Percentiles rank a stretch among this genome's conserved stretches.
phyloP scores from a whole-genome alignment of 2,797 vertebrate species.

The Sebastiscus tertius region DNA sequence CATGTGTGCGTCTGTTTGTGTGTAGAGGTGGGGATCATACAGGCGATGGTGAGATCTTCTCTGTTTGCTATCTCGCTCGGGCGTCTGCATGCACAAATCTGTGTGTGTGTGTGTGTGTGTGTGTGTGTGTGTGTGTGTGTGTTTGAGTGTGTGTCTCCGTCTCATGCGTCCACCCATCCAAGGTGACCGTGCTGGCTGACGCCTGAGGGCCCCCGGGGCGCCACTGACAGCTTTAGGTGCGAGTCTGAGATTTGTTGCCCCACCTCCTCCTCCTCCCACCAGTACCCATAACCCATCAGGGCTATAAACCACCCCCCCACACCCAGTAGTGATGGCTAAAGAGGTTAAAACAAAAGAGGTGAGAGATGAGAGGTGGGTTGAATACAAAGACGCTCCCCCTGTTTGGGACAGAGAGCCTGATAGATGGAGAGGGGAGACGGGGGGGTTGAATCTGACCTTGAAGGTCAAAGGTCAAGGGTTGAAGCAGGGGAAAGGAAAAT shows the following conservation, averaged over 20 bases:
- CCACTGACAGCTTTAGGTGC: constrained; percentile 86
- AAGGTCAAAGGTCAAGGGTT: constrained; percentile 78
- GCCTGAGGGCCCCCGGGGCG: constrained; percentile 71
- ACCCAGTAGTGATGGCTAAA: constrained; percentile 80
- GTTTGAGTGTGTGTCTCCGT: constrained; percentile 34
- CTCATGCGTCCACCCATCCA: constrained; percentile 73
- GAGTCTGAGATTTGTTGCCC: constrained; percentile 83
- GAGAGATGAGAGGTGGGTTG: constrained; percentile 53
- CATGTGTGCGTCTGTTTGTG: constrained; percentile 47
- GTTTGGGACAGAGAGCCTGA: constrained; percentile 55
- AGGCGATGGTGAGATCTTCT: constrained; percentile 26
- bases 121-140: constrained; percentile 36
- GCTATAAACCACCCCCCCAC: constrained; percentile 72
- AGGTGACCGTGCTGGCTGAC: constrained; percentile 84
- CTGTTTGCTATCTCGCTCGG: constrained; percentile 50
- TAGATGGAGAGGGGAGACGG: constrained; percentile 56
- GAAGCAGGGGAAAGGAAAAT: constrained; percentile 79
- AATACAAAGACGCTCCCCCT: constrained; percentile 55
- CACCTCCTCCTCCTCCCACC: constrained; percentile 37
- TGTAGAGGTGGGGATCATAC: constrained; percentile 42
- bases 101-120: constrained; percentile 14
- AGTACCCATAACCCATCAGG: constrained; percentile 78
- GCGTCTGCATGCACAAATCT: constrained; percentile 45
- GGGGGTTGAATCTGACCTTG: constrained; percentile 68
- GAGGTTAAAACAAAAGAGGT: constrained; percentile 83